Base-by-base conservation (phyloP, 2,888 invertebrate genomes). In the Luperina nickerlii region DNA sequence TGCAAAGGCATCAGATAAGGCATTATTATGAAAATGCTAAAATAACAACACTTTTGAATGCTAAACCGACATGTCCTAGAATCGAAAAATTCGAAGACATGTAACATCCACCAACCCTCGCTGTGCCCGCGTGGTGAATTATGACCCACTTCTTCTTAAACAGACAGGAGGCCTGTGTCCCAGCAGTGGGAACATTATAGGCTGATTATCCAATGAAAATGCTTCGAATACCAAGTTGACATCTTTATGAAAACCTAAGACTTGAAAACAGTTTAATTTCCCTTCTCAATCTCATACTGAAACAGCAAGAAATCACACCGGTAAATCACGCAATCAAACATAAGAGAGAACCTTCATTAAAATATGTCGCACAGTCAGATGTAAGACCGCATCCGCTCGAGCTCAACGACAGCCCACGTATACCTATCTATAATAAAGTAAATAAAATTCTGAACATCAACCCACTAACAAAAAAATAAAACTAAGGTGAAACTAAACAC, bases 161-260 rank as follows among this genome's bases (percentile, higher is more conserved):
- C 24, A 57, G n/a, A 57, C 11, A 24, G 24, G 57, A 27, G 15
- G 27, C 62, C 62, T 27, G 62, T 62, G n/a, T 62, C n/a, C 15
- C 15, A 57, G 57, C 57, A 24, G 11, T 24, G 57, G 57, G 18
- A 54, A 54, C 2, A 7, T 24, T 24, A 24, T 24, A 24, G 24
- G 24, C 24, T 54, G 54, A 54, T n/a, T 60, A 60, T 60, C 13
- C n/a, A n/a, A n/a, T 60, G 27, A 78, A 78, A 75, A 54, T 38
- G 48, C 76, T 54, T 38, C 0, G 67, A 67, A 82, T 67, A 82
- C 15, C n/a, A 54, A 81, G 6, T 63, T 71, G 82, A 42, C n/a
- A n/a, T 60, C 7, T 74, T 82, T 54, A 82, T 79, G 42, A 67
- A 42, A 54, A 45, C 9, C 6, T 6, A 81, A 38, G 32, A 51